Percentiles rank a stretch among this genome's conserved stretches.
These are phyloP conservation scores for Spilarctia lutea DNA, from an alignment of 2,888 invertebrate species.

Conservation along the genomic window DNA sequence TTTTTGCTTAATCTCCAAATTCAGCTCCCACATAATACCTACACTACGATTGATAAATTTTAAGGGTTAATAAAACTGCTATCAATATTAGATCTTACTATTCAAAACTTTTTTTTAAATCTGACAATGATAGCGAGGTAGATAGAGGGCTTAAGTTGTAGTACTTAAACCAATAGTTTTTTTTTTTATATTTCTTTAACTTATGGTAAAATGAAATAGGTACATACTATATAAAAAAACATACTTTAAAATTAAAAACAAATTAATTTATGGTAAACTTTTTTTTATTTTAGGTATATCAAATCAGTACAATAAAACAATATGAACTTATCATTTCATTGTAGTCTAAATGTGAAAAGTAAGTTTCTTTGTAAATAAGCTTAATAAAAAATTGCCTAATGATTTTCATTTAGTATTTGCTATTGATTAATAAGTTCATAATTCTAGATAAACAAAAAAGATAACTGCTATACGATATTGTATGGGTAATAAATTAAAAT, in stretches of 20 bases:
- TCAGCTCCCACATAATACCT: not conserved
- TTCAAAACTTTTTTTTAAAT: too few relatives aligned
- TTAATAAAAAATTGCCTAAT: not conserved
- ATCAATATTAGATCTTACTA: too few relatives aligned
- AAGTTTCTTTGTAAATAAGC: not conserved
- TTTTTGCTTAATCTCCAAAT: not conserved
- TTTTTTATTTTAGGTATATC: not conserved
- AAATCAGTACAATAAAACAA: not conserved
- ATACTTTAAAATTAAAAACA: not conserved
- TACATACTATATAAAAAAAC: not conserved
- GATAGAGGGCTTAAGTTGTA: not conserved
- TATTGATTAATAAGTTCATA: not conserved
- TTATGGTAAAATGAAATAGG: too few relatives aligned
- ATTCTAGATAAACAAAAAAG: conserved; percentile 2
- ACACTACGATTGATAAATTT: not conserved
- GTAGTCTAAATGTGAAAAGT: not conserved
- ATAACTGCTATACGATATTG: not conserved
- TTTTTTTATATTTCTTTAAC: not conserved
- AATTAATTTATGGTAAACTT: too few relatives aligned
- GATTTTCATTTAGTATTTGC: not conserved
- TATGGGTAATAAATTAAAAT: not conserved
- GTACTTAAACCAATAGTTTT: not conserved
- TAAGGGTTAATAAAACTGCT: not conserved
- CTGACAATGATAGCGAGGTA: too few relatives aligned
- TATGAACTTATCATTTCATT: not conserved